Conservation (phyloP, 2,113 vertebrate genomes). For the Vicugna pacos region DNA sequence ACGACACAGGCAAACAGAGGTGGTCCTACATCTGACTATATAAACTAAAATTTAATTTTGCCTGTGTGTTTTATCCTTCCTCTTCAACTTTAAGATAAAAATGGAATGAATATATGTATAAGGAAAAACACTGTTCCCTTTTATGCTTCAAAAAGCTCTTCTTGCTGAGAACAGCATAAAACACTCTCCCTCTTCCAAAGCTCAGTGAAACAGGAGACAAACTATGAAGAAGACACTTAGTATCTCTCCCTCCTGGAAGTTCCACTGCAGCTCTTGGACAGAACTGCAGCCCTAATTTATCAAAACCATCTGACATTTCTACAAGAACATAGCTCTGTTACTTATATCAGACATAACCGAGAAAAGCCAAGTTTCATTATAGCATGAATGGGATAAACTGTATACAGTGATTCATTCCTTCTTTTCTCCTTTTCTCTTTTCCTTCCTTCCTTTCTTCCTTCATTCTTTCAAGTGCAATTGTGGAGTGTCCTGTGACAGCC, state of each 20-base stretch:
- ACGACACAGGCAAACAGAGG: neutral
- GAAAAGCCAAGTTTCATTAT: neutral
- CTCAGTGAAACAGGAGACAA: neutral
- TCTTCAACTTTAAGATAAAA: slow-evolving; percentile 53
- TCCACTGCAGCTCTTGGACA: neutral
- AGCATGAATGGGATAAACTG: neutral
- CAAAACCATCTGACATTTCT: neutral
- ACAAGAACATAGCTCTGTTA: neutral
- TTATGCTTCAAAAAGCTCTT: neutral
- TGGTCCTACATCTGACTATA: neutral
- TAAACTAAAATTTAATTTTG: neutral
- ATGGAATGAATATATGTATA: neutral
- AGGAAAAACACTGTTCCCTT: neutral
- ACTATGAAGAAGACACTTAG: neutral
- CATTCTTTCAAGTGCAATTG: neutral
- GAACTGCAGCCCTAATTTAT: neutral
- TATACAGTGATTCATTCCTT: neutral
- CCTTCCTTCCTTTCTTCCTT: neutral
- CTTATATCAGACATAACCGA: neutral
- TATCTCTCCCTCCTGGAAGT: neutral
- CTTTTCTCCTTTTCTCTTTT: neutral
- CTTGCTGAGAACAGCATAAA: neutral
- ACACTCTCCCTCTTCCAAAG: neutral
- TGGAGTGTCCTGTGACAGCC: neutral
- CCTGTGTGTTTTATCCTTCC: neutral